Conservation (phyloP, 2,113 vertebrate genomes). For the Cichladusa arquata region DNA sequence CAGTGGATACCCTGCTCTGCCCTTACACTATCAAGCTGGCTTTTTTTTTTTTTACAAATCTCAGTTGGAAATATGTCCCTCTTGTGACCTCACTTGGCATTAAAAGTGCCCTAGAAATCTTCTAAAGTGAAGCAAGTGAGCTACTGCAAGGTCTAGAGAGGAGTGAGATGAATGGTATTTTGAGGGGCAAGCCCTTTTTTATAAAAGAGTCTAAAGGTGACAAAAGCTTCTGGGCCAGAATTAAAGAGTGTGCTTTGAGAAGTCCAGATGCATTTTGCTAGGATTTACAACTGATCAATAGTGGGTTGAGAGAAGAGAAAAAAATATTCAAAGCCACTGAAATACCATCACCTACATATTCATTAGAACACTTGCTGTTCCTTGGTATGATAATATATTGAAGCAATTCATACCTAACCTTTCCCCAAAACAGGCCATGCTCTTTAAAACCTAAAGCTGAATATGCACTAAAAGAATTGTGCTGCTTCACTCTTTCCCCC, state of each 20-base stretch:
- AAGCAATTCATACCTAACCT: slow-evolving; percentile 29
- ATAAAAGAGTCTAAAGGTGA: neutral
- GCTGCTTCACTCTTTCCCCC: neutral
- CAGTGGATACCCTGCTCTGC: neutral
- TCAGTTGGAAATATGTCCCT: neutral
- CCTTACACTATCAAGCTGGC: neutral
- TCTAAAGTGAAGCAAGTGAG: neutral
- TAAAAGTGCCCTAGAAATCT: neutral
- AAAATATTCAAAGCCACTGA: neutral
- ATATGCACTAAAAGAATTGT: neutral
- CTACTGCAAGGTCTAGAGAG: neutral
- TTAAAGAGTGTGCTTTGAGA: neutral
- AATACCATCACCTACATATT: slow-evolving; percentile 45
- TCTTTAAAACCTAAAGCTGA: slow-evolving; percentile 27
- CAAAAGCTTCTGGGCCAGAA: neutral
- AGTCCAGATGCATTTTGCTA: neutral
- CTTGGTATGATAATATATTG: slow-evolving; percentile 14
- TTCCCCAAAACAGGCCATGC: slow-evolving; percentile 4
- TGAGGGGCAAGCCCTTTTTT: neutral
- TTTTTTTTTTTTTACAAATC: neutral
- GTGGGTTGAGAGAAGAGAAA: neutral
- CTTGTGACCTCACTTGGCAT: neutral
- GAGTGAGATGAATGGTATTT: neutral
- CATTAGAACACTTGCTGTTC: slow-evolving; percentile 14
- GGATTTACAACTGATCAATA: neutral